Conservation (phyloP, 2,797 vertebrate genomes). For the Pangasius djambal region DNA sequence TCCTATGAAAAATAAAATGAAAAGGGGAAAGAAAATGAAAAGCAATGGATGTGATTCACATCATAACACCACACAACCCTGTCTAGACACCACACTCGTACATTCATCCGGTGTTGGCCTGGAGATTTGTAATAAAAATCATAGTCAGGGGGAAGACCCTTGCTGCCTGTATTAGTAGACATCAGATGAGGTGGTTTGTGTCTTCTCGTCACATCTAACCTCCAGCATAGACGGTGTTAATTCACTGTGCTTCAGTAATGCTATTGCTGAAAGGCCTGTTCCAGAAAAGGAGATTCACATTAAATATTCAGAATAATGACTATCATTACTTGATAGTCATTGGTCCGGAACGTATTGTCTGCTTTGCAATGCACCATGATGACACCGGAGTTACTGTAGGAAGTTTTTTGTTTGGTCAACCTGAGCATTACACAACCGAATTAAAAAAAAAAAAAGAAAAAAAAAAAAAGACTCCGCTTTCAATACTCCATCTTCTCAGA, state of each 20-base stretch:
- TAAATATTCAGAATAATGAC: conserved; percentile 3
- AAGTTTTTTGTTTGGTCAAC: not conserved
- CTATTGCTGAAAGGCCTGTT: not conserved
- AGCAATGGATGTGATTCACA: not conserved
- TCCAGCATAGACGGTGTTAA: not conserved
- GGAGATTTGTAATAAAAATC: conserved; percentile 1
- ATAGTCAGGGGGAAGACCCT: not conserved
- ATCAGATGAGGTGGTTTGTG: not conserved
- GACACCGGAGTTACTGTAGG: not conserved
- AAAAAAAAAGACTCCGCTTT: not conserved
- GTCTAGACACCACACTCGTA: not conserved
- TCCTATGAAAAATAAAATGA: not conserved
- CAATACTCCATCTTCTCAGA: not conserved
- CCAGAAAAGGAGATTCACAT: not conserved
- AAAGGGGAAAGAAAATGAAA: not conserved
- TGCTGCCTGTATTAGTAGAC: not conserved
- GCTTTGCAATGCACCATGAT: too few relatives aligned
- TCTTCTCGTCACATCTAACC: not conserved
- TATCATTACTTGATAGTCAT: not conserved
- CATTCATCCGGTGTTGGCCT: not conserved
- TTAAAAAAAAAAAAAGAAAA: not conserved
- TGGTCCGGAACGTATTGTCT: not conserved
- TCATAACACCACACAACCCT: not conserved
- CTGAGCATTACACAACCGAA: not conserved
- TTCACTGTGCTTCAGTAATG: not conserved